phyloP scores from a whole-genome alignment of 2,113 vertebrate species.

The Columba janthina region DNA sequence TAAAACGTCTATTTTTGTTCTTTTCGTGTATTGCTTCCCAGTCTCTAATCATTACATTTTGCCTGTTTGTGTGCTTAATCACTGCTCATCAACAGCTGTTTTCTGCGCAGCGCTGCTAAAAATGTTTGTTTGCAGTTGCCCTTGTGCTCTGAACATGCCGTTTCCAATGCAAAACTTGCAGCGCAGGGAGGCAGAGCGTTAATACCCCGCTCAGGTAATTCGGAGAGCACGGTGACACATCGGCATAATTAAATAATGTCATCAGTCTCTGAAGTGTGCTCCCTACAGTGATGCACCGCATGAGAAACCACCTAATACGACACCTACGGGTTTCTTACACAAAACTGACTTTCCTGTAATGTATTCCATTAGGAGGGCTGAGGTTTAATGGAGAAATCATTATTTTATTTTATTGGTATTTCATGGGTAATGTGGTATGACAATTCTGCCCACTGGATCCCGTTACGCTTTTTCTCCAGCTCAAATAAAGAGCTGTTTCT shows the following conservation, averaged over 20 bases:
- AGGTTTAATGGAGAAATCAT: constrained; percentile 36
- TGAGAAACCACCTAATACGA: constrained; percentile 63
- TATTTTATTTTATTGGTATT: constrained; percentile 33
- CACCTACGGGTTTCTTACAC: constrained; percentile 50
- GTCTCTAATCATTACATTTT: constrained; percentile 26
- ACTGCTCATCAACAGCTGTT: constrained; percentile 39
- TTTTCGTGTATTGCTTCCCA: constrained; percentile 20
- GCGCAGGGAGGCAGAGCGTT: constrained; percentile 18
- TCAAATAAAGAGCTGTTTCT: background rate
- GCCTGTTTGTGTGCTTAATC: constrained; percentile 21
- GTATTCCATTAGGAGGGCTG: constrained; percentile 33
- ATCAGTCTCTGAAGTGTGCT: constrained; percentile 62
- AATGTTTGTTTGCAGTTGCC: constrained; percentile 43
- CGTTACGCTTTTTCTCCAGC: background rate
- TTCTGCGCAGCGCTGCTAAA: constrained; percentile 9
- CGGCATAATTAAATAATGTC: constrained; percentile 74
- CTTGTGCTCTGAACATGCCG: background rate
- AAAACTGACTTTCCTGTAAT: constrained; percentile 53
- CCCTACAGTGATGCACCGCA: constrained; percentile 39
- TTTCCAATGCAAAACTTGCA: constrained; percentile 28
- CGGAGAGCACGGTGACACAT: constrained; percentile 24
- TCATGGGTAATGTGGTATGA: background rate
- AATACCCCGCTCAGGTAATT: constrained; percentile 57
- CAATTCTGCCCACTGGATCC: background rate
- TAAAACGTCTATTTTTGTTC: background rate